Evolutionary conservation across 2,888 invertebrate species (phyloP).

Genomic region (Drosophila merina): DNA sequence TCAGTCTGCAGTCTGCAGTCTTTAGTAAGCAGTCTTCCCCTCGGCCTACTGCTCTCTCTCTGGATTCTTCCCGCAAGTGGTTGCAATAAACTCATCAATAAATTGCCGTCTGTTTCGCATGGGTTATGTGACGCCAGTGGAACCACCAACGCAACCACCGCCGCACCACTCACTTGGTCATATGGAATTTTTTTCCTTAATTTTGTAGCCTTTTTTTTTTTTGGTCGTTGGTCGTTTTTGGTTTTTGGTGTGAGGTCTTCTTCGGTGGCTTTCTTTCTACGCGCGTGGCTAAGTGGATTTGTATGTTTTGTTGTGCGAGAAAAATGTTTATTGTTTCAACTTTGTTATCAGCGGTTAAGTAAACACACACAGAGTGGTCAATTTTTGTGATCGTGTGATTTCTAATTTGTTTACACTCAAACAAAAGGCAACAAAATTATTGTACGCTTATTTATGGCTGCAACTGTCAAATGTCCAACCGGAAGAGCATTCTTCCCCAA

Average conservation of each 20-base stretch:
- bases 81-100: constrained; percentile 83
- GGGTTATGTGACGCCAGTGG: constrained; percentile 51
- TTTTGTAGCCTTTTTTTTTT: constrained; percentile 5
- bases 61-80: constrained; percentile 31
- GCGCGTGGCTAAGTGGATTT: constrained; percentile 82
- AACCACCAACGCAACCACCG: constrained; percentile 34
- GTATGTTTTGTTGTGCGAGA: constrained; percentile 81
- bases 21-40: not conserved
- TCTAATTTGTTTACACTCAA: constrained; percentile 78
- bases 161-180: constrained; percentile 20
- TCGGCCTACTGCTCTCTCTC: not conserved
- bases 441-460: constrained; percentile 68
- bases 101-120: constrained; percentile 76
- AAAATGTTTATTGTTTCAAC: constrained; percentile 84
- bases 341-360: constrained; percentile 82
- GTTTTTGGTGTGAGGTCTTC: constrained; percentile 48
- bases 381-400: constrained; percentile 67
- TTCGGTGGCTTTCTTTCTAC: constrained; percentile 57
- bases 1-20: constrained; percentile 1
- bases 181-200: constrained; percentile 26
- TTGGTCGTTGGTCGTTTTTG: too few species aligned
- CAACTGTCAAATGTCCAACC: constrained; percentile 67
- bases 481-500: constrained; percentile 42
- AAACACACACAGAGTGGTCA: constrained; percentile 74
- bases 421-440: constrained; percentile 60